phyloP scores from a whole-genome alignment of 2,888 invertebrate species.

The Lacanobia wlatinum region DNA sequence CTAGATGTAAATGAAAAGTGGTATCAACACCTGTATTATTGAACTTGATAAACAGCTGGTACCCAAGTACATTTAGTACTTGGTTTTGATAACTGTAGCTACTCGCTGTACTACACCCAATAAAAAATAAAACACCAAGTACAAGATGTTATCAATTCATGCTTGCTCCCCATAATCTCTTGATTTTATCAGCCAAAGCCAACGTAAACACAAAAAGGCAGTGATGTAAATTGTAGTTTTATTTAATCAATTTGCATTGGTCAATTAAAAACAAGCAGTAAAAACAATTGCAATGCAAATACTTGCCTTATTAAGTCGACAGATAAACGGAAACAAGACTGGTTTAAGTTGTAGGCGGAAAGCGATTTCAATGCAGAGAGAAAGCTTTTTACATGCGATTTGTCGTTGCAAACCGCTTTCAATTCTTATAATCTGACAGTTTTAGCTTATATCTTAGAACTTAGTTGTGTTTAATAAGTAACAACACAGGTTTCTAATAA shows the following conservation, averaged over 20 bases:
- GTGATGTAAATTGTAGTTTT: slow-evolving; percentile 56
- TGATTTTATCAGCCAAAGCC: slow-evolving; percentile 45
- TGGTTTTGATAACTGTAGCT: slow-evolving; percentile 7
- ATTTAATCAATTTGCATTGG: slow-evolving; percentile 67
- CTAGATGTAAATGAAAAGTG: background rate
- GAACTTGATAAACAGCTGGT: background rate
- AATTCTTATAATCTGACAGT: background rate
- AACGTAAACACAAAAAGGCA: slow-evolving; percentile 47
- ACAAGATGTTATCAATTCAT: slow-evolving; percentile 35
- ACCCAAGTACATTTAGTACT: slow-evolving; percentile 9
- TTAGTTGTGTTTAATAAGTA: background rate
- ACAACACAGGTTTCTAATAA: too few relatives aligned
- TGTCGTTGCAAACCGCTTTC: background rate
- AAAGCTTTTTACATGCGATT: background rate
- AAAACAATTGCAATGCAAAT: slow-evolving; percentile 75
- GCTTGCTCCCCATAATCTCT: slow-evolving; percentile 28
- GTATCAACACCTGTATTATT: background rate
- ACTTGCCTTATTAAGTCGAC: slow-evolving; percentile 72
- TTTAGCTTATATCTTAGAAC: background rate
- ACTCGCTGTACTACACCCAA: background rate
- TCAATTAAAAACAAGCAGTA: slow-evolving; percentile 68
- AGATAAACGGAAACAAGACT: slow-evolving; percentile 62
- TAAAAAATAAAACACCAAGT: background rate
- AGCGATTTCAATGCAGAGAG: slow-evolving; percentile 38
- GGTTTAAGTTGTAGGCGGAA: slow-evolving; percentile 43